phyloP scores from a whole-genome alignment of 2,888 invertebrate species.

The Lasius platythorax region DNA sequence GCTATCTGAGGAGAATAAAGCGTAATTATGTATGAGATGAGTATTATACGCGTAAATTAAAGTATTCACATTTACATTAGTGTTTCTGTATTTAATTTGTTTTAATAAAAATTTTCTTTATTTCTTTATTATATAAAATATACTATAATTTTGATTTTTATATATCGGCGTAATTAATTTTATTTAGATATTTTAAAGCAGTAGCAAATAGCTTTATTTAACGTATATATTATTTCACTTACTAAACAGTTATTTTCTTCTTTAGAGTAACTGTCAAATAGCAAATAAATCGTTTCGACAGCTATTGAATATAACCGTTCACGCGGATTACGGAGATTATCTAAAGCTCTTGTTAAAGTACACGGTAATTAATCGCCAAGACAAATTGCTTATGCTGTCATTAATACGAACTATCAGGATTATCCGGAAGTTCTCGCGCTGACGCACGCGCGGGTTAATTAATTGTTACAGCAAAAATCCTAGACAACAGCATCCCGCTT shows the following conservation, averaged over 20 bases:
- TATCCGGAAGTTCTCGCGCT: constrained; percentile 60
- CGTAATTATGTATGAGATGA: not conserved
- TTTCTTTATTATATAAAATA: not conserved
- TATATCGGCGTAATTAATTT: not conserved
- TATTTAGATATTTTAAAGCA: not conserved
- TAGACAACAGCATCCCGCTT: constrained; percentile 23
- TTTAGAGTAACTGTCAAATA: constrained; percentile 7
- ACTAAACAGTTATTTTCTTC: not conserved
- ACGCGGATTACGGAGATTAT: constrained; percentile 70
- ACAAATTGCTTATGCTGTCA: constrained; percentile 59
- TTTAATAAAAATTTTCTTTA: not conserved
- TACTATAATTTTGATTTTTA: not conserved
- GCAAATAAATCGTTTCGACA: constrained; percentile 39
- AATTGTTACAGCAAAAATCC: constrained; percentile 44
- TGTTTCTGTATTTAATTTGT: not conserved
- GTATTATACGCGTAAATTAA: not conserved
- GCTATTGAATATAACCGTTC: constrained; percentile 72
- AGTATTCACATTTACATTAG: not conserved
- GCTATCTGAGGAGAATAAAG: too few relatives aligned
- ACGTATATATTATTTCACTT: not conserved
- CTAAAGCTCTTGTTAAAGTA: constrained; percentile 71
- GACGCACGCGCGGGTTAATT: constrained; percentile 42
- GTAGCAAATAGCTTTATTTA: not conserved
- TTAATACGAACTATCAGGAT: constrained; percentile 48
- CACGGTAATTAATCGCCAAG: constrained; percentile 67